phyloP scores from a whole-genome alignment of 2,797 vertebrate genomes.

The Tarsius wallacei region DNA sequence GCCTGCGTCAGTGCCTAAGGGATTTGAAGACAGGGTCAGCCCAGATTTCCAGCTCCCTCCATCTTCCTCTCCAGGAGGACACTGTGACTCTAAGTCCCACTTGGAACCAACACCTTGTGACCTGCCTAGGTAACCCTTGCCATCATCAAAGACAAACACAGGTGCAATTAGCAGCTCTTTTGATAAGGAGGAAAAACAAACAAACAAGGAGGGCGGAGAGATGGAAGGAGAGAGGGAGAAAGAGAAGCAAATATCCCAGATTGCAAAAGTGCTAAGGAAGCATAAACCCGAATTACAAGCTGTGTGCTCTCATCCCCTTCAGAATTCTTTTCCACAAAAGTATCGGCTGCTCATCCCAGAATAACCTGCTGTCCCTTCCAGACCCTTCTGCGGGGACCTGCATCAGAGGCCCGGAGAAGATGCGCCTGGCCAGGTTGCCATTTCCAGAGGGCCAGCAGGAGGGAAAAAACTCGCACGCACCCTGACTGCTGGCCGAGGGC shows the following conservation, averaged over 20 bases:
- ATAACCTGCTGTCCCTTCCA: neutral
- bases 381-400: neutral
- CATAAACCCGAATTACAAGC: neutral
- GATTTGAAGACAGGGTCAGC: neutral
- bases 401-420: neutral
- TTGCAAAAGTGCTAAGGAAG: neutral
- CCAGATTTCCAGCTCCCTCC: neutral
- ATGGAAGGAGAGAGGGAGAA: neutral
- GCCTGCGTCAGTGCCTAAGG: neutral
- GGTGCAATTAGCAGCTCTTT: neutral
- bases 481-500: neutral
- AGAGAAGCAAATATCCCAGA: neutral
- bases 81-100: neutral
- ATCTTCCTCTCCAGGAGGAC: accelerated
- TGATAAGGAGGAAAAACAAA: neutral
- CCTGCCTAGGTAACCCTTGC: neutral
- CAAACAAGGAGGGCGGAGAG: neutral
- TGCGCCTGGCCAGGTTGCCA: too few species aligned
- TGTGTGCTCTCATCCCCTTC: neutral
- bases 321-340: neutral
- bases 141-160: neutral
- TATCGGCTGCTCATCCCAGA: neutral
- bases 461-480: neutral
- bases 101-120: accelerated
- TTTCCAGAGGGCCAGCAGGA: neutral